Evolutionary conservation across 2,888 invertebrate species (phyloP).

Genomic region (Stramonita haemastoma): DNA sequence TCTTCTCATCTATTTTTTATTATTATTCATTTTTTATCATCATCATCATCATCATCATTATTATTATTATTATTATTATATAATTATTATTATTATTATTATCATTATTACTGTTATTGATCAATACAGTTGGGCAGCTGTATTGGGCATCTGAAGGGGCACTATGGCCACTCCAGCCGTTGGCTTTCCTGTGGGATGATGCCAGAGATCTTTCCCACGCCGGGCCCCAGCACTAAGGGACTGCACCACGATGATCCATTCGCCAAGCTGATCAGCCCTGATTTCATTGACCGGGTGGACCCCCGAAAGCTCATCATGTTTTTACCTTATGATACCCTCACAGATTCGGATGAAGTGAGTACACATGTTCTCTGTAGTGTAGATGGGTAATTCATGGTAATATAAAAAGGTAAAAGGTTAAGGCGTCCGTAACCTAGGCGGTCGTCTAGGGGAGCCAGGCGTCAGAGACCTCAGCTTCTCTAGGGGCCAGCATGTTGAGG

Average conservation of each 20-base stretch:
- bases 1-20: not conserved
- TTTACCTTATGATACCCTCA: constrained; percentile 8
- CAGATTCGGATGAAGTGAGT: constrained; percentile 19
- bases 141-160: not conserved
- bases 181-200: too few relatives aligned
- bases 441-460: too few relatives aligned
- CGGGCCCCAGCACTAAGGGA: constrained; percentile 24
- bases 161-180: not conserved
- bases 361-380: not conserved
- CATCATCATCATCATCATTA: not conserved
- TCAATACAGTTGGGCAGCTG: not conserved
- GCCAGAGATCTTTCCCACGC: not conserved
- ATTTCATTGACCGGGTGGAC: constrained; percentile 13
- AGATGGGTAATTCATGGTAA: not conserved
- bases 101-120: not conserved
- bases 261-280: constrained; percentile 10
- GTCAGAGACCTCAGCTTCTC: too few relatives aligned
- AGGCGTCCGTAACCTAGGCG: too few relatives aligned
- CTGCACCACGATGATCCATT: constrained; percentile 5
- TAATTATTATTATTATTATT: not conserved
- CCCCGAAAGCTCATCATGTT: constrained; percentile 7
- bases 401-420: too few relatives aligned
- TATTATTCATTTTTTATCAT: not conserved
- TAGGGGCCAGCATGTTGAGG: too few relatives aligned
- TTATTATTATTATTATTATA: not conserved